Evolutionary conservation across 2,888 invertebrate genomes (phyloP).

Genomic region (Drosophila neonasuta): DNA sequence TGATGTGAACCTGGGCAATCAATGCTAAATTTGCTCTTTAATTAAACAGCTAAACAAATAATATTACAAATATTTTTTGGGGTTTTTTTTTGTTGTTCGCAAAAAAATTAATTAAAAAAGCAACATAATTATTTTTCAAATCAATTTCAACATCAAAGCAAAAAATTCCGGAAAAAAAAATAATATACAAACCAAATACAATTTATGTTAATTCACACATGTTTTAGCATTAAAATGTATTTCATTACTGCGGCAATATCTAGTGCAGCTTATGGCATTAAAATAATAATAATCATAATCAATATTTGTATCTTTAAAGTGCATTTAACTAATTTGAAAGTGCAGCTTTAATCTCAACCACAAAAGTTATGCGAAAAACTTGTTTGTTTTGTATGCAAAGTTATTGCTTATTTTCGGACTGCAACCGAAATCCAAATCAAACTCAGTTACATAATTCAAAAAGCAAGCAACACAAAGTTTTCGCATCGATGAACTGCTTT

Average conservation of each 20-base stretch:
- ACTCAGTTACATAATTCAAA: conserved; percentile 1
- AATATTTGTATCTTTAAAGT: neutral
- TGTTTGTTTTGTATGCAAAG: neutral
- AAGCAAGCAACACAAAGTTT: conserved; percentile 7
- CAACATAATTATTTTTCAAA: neutral
- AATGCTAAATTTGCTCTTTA: neutral
- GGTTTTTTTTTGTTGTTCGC: neutral
- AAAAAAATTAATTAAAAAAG: neutral
- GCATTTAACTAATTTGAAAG: neutral
- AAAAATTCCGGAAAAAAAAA: neutral
- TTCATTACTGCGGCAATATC: neutral
- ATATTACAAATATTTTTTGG: too few relatives aligned
- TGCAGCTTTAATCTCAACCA: too few relatives aligned
- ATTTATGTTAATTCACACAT: conserved; percentile 2
- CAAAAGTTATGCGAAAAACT: neutral
- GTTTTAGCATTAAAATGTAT: neutral
- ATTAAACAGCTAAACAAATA: neutral
- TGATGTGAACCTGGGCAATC: neutral
- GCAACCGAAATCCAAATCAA: neutral
- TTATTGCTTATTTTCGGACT: neutral
- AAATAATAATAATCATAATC: neutral
- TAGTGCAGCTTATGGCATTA: neutral
- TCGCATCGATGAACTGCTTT: conserved; percentile 1
- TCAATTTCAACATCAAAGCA: neutral
- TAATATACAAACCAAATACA: neutral